Evolutionary conservation across 2,888 invertebrate species (phyloP), one percentile per base, ranked within the genome.

Genomic region (Erebia ligea): DNA sequence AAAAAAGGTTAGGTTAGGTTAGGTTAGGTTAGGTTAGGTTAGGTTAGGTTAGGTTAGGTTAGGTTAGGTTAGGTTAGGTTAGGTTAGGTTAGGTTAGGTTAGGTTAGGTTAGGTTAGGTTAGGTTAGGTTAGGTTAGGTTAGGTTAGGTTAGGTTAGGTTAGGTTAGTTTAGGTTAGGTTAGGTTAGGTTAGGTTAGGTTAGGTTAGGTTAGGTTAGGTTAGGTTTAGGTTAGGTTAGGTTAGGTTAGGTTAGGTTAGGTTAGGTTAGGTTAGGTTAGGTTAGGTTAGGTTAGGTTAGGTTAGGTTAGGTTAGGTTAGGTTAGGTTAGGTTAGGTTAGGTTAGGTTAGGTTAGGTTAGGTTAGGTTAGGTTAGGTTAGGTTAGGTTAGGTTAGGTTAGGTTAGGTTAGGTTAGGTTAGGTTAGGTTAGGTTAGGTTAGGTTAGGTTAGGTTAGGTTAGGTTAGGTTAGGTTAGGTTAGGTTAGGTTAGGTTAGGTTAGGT

Each of bases 121-220:
- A 73, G 73, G 73, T 73, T 73, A 69, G 73, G 73, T 73, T 73
- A 73, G 73, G 73, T 73, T 73, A 73, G 75, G 75, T 75, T 76
- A 70, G 76, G 76, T 76, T 76, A 74, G 75, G 75, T 75, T 75
- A 71, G 75, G 75, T 75, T 75, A 71, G 75, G 76, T 76, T 76
- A 71, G 76, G 76, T 76, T 78, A 66, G 76, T 76, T 76, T 78
- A 73, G 75, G 77, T 77, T 77, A 72, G 76, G 78, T 77, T 77
- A 73, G 76, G 76, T 76, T 76, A 68, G 75, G 70, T 75, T 75
- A 69, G 74, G 77, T 77, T 76, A 76, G 78, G 78, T 78, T 77
- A 76, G 76, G 77, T 76, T 76, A 75, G 78, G 73, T 78, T 74
- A 68, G 75, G 76, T 76, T 77, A 70, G 77, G 77, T 76, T 75